These are phyloP conservation scores for Pogonocichla stellata DNA, from an alignment of 2,113 vertebrate species.

Conservation along the genomic window DNA sequence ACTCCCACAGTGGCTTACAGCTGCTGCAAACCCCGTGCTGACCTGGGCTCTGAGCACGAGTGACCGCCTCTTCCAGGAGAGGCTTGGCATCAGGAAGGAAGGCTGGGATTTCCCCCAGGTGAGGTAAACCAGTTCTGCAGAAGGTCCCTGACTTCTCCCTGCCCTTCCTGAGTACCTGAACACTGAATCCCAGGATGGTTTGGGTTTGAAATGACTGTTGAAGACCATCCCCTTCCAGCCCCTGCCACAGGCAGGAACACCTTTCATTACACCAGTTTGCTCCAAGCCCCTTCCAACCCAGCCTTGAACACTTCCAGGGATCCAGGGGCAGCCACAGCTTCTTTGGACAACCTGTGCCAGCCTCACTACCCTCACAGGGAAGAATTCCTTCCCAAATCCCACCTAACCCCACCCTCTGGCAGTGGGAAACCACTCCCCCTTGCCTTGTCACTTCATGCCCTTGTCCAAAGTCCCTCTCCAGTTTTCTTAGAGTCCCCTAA, in stretches of 20 bases:
- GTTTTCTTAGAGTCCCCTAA: background rate
- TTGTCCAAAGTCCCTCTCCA: background rate
- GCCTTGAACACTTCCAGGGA: background rate
- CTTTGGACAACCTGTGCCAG: background rate
- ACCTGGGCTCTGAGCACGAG: accelerated
- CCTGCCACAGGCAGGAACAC: background rate
- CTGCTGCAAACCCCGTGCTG: background rate
- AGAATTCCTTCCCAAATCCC: background rate
- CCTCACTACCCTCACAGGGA: accelerated
- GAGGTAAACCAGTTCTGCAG: background rate
- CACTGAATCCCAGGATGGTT: background rate
- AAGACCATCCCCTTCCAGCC: accelerated
- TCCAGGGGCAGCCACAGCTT: background rate
- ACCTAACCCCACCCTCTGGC: background rate
- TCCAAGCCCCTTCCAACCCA: accelerated
- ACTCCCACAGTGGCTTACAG: background rate
- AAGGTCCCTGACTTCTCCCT: background rate
- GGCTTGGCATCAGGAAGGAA: background rate
- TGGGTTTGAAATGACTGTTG: background rate
- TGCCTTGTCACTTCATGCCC: background rate
- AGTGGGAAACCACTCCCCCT: background rate
- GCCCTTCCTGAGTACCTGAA: background rate
- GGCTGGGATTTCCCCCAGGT: background rate
- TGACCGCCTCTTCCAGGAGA: background rate
- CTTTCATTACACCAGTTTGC: accelerated